These are phyloP conservation scores for Podarcis cretensis DNA, from an alignment of 2,113 vertebrate genomes.

Conservation along the genomic window DNA sequence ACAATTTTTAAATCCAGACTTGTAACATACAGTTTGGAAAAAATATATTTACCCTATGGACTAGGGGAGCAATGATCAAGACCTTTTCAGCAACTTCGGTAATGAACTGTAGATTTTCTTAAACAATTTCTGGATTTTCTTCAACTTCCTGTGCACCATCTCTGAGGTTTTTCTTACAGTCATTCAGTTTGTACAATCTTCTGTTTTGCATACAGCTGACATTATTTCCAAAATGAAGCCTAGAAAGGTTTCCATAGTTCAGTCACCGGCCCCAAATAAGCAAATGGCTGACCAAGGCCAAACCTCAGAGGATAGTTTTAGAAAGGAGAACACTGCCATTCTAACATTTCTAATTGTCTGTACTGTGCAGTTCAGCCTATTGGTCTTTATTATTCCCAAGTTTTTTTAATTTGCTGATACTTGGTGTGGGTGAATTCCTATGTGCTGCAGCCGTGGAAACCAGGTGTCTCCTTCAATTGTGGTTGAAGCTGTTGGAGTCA, in stretches of 20 bases:
- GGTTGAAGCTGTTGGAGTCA: not conserved
- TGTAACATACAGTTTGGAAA: not conserved
- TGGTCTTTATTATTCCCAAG: not conserved
- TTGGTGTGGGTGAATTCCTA: slow-evolving; percentile 14
- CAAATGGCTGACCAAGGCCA: not conserved
- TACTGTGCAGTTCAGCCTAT: slow-evolving; percentile 13
- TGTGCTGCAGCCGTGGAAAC: not conserved
- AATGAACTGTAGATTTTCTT: not conserved
- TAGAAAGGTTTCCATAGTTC: not conserved
- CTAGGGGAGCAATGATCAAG: not conserved
- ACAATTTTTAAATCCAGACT: not conserved
- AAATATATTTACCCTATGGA: not conserved
- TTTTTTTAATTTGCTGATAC: not conserved
- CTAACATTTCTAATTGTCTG: not conserved
- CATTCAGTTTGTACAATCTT: not conserved
- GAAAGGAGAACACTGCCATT: not conserved
- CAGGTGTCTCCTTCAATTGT: slow-evolving; percentile 6
- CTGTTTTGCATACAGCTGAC: not conserved
- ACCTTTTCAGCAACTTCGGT: not conserved
- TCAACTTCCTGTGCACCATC: not conserved
- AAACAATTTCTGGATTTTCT: not conserved
- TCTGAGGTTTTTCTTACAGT: not conserved
- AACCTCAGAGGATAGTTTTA: not conserved
- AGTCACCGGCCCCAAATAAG: not conserved
- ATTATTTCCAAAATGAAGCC: not conserved